A percentile compares a stretch with the other conserved stretches of the same genome.
Conservation (phyloP, 2,797 vertebrate genomes). For the Staurois parvus region DNA sequence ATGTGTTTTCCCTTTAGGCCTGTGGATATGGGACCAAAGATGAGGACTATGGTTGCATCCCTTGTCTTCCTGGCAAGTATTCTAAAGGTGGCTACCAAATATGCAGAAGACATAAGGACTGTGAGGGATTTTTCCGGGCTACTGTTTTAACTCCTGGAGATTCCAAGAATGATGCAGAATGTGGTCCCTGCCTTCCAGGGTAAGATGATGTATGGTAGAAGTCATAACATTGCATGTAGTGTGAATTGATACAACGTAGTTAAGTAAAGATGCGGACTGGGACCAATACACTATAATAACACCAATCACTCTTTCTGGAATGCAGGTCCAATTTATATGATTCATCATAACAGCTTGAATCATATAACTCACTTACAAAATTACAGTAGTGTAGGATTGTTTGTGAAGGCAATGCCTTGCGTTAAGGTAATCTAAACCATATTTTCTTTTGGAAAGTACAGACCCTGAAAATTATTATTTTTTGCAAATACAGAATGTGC, state of each 20-base stretch:
- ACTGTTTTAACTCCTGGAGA: constrained; percentile 87
- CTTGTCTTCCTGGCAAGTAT: constrained; percentile 91
- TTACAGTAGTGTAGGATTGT: no score
- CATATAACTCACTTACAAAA: no score
- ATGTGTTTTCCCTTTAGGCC: constrained; percentile 73
- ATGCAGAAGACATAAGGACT: constrained; percentile 95
- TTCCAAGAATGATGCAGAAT: constrained; percentile 91
- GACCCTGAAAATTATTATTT: no score
- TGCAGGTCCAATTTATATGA: no score
- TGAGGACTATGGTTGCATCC: constrained; percentile 88
- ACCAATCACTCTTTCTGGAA: no score
- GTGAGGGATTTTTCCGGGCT: constrained; percentile 90
- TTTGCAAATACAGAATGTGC: no score
- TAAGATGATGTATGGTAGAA: constrained; percentile 70
- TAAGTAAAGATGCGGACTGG: no score
- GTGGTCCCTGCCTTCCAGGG: constrained; percentile 94
- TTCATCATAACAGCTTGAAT: no score
- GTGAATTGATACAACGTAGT: not conserved
- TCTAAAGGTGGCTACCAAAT: constrained; percentile 97
- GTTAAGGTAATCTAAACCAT: no score
- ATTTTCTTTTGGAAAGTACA: no score
- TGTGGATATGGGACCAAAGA: constrained; percentile 93
- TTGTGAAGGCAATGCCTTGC: no score
- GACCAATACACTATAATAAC: not conserved
- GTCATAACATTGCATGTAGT: not conserved